phyloP scores from a whole-genome alignment of 2,113 vertebrate species.

The Candoia aspera region DNA sequence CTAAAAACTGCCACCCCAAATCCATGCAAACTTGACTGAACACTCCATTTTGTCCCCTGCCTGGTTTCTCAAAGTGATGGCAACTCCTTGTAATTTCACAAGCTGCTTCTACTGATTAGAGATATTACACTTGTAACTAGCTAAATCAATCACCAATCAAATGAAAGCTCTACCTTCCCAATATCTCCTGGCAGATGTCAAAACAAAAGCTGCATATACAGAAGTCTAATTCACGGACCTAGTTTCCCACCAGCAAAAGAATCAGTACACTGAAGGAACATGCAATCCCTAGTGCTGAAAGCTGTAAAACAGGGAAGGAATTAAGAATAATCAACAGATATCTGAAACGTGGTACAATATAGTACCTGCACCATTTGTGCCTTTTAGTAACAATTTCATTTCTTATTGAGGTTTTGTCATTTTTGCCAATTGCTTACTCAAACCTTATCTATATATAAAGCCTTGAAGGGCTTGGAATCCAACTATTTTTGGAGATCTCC shows the following conservation, averaged over 20 bases:
- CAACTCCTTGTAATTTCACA: constrained; percentile 22
- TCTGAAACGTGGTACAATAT: neutral
- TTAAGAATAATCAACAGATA: neutral
- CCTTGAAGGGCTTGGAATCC: too few relatives aligned
- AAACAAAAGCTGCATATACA: constrained; percentile 5
- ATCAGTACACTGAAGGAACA: neutral
- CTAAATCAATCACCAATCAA: neutral
- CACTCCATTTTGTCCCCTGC: neutral
- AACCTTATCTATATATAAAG: too few relatives aligned
- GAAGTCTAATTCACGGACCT: neutral
- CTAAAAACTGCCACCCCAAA: constrained; percentile 24
- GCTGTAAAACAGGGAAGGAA: fast-evolving
- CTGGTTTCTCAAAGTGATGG: constrained; percentile 13
- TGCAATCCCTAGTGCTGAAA: constrained; percentile 1
- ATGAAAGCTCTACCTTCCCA: constrained; percentile 17
- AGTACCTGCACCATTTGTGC: too few relatives aligned
- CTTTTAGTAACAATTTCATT: too few relatives aligned
- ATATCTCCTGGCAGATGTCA: constrained; percentile 53
- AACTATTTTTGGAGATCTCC: neutral
- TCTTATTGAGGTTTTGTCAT: too few relatives aligned
- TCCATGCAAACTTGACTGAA: neutral
- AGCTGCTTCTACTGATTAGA: constrained; percentile 21
- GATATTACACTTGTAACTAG: neutral
- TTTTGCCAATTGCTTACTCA: too few relatives aligned
- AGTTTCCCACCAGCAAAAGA: constrained; percentile 19